phyloP scores from a whole-genome alignment of 2,113 vertebrate species.

The Aramus guarauna region DNA sequence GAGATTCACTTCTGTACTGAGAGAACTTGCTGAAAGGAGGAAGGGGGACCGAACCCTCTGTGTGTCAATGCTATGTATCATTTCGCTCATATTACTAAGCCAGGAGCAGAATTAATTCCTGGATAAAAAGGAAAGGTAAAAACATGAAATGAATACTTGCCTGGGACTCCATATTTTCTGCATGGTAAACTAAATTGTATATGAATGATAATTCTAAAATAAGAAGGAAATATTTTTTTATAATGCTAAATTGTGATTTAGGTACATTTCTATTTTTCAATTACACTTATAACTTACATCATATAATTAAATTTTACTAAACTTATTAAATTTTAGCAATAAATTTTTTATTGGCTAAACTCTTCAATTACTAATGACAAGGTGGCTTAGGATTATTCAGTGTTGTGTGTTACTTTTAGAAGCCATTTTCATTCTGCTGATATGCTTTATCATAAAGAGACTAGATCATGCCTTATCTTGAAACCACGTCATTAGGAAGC shows the following conservation, averaged over 20 bases:
- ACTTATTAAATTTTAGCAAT: not conserved
- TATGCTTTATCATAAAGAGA: not conserved
- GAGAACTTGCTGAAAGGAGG: not conserved
- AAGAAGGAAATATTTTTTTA: not conserved
- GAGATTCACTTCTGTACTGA: not conserved
- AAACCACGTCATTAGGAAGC: not conserved
- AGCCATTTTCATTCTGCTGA: not conserved
- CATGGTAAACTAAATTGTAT: not conserved
- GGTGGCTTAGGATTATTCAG: not conserved
- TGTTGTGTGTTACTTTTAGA: not conserved
- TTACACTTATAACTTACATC: not conserved
- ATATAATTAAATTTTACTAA: not conserved
- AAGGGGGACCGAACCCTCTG: not conserved
- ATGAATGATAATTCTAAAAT: not conserved
- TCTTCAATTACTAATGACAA: not conserved
- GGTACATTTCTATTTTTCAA: not conserved
- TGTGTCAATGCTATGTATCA: accelerated
- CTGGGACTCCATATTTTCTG: not conserved
- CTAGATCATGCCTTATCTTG: not conserved
- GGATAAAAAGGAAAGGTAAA: not conserved
- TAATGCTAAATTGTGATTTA: not conserved
- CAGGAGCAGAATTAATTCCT: not conserved
- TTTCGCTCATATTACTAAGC: not conserved
- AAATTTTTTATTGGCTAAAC: not conserved
- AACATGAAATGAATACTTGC: not conserved